Conservation (phyloP, 2,888 invertebrate species). For the Metacarcinus magister region DNA sequence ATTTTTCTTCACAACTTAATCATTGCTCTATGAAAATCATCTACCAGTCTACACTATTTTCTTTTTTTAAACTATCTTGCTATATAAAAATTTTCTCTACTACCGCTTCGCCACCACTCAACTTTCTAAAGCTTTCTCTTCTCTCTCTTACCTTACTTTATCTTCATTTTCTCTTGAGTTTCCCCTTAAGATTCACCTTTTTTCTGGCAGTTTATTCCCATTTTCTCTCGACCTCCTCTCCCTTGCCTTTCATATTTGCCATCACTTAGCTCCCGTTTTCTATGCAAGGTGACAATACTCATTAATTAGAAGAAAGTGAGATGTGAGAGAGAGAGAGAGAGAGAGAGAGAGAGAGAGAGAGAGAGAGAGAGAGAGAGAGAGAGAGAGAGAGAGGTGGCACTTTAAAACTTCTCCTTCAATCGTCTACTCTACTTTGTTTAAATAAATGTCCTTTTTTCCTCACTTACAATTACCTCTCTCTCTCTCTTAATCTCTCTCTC, state of each 20-base stretch:
- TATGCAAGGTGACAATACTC: slow-evolving; percentile 28
- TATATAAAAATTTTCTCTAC: background rate
- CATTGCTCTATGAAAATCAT: background rate
- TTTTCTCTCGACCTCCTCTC: background rate
- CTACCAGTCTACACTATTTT: no score
- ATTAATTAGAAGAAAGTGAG: background rate
- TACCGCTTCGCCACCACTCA: background rate
- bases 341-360: slow-evolving; percentile 35
- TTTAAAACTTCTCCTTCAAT: slow-evolving; percentile 38
- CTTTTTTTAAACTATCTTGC: background rate
- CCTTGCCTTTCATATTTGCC: slow-evolving; percentile 9
- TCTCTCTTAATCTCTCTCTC: background rate
- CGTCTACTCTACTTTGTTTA: background rate
- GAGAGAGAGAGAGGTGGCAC: background rate
- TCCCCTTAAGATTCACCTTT: background rate
- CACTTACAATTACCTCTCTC: background rate
- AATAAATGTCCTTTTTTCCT: slow-evolving; percentile 9
- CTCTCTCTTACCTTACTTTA: background rate
- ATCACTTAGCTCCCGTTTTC: background rate
- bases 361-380: background rate
- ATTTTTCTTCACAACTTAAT: background rate
- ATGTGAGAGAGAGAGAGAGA: background rate
- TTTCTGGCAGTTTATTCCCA: background rate
- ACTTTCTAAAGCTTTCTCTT: background rate
- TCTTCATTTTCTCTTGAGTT: background rate